Evolutionary conservation across 2,113 vertebrate species (phyloP).

Genomic region (Thryonomys swinderianus): DNA sequence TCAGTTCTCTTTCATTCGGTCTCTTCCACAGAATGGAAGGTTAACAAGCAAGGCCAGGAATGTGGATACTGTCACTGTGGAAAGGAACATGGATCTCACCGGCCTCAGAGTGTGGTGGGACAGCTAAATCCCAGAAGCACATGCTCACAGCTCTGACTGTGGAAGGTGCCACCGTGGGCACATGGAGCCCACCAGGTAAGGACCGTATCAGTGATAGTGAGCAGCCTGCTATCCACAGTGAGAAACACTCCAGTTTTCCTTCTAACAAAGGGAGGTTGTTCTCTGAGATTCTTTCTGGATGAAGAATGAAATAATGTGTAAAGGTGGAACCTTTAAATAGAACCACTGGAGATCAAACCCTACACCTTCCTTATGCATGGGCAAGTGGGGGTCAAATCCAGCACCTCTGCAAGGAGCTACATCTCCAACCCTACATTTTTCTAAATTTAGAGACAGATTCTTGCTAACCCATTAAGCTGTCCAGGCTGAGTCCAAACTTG

Average conservation of each 20-base stretch:
- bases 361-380: neutral
- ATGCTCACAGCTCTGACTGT: neutral
- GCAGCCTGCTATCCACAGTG: neutral
- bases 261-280: neutral
- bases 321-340: neutral
- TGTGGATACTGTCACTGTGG: neutral
- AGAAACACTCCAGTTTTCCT: neutral
- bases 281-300: neutral
- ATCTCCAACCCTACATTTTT: neutral
- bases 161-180: neutral
- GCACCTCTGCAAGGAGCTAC: neutral
- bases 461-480: neutral
- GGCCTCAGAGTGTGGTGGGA: neutral
- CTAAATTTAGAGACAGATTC: neutral
- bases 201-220: neutral
- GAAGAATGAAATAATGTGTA: neutral
- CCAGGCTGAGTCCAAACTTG: neutral
- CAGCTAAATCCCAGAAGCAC: no score
- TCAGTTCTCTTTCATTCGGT: no score
- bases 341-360: neutral
- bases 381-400: neutral
- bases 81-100: neutral
- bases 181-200: neutral
- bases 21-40: neutral
- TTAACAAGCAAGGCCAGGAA: constrained; percentile 36